Percentiles rank a stretch among this genome's conserved stretches.
Conservation (phyloP, 2,113 vertebrate species). For the Protobothrops mucrosquamatus region DNA sequence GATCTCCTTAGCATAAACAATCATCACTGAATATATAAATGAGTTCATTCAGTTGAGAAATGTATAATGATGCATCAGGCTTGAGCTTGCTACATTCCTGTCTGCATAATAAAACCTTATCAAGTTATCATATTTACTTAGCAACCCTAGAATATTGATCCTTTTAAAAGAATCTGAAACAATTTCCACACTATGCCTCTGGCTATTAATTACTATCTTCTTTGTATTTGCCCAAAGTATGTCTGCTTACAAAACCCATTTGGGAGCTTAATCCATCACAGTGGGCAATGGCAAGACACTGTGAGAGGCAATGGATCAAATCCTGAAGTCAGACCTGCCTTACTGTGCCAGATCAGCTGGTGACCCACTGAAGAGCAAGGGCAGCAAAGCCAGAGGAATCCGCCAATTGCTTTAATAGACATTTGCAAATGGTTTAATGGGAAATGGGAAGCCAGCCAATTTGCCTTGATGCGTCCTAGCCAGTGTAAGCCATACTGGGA, state of each 20-base stretch:
- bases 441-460: neutral
- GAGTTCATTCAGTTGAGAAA: slow-evolving; percentile 8
- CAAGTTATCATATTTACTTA: neutral
- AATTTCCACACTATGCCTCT: neutral
- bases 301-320: neutral
- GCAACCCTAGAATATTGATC: neutral
- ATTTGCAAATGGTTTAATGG: neutral
- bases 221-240: neutral
- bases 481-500: neutral
- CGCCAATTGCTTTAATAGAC: neutral
- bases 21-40: neutral
- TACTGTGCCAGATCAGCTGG: neutral
- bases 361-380: neutral
- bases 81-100: neutral
- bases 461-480: neutral
- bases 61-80: neutral
- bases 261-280: neutral
- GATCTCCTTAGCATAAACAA: slow-evolving; percentile 2
- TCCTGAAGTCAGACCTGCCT: neutral
- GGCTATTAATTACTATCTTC: neutral
- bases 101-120: neutral
- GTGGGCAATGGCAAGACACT: neutral
- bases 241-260: neutral
- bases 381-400: neutral
- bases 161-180: neutral